phyloP scores from a whole-genome alignment of 53 echinoderm and acorn worm genomes.

The Crossaster papposus region DNA sequence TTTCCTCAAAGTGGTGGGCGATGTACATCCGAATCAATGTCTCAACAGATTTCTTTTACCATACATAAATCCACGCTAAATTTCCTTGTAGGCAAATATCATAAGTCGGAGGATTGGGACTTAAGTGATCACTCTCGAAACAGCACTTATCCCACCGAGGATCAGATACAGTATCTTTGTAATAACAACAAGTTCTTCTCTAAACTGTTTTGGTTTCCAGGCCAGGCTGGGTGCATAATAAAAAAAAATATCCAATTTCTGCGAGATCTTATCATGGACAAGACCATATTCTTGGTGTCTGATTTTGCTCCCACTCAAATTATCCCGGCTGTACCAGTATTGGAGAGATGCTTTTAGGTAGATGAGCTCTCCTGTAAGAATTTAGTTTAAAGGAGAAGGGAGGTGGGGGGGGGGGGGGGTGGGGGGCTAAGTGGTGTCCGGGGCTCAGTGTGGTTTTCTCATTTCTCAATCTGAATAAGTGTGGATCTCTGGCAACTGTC shows the following conservation, averaged over 20 bases:
- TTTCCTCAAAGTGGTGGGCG: background rate
- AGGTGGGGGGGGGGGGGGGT: background rate
- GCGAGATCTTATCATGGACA: background rate
- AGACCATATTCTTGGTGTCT: background rate
- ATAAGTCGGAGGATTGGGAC: background rate
- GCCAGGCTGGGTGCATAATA: background rate
- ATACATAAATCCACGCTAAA: background rate
- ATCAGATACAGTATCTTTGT: background rate
- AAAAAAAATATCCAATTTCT: conserved; percentile 25
- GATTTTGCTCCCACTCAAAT: background rate
- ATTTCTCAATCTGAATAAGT: conserved; percentile 33
- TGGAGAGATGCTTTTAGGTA: conserved; percentile 37
- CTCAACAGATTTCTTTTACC: background rate
- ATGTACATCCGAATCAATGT: background rate
- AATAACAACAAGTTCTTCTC: background rate
- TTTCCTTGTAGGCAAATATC: background rate
- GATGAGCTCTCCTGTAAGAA: conserved; percentile 1
- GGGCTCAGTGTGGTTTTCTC: background rate
- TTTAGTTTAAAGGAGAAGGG: background rate
- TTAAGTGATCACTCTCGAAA: background rate
- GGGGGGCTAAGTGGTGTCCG: too few species aligned
- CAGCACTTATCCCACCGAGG: background rate
- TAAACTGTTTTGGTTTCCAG: background rate
- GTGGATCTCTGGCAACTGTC: conserved; percentile 18
- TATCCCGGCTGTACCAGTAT: background rate